phyloP scores from a whole-genome alignment of 2,113 vertebrate genomes.

The Sphaerodactylus townsendi region DNA sequence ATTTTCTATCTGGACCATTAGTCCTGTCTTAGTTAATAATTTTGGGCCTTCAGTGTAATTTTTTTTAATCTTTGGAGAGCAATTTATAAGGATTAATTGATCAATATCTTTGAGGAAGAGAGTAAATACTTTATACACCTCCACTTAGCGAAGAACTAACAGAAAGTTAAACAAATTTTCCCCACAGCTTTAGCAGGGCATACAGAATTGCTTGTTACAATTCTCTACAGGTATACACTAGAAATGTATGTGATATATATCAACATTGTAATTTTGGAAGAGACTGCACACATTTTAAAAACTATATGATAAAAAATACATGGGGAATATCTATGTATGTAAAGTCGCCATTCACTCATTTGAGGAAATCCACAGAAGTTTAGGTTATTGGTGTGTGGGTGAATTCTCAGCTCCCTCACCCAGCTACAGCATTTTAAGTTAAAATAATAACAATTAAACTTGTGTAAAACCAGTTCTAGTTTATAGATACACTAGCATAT shows the following conservation, averaged over 20 bases:
- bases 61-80: slow-evolving; percentile 48
- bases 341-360: neutral
- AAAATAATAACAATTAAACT: neutral
- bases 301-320: neutral
- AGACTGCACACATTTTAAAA: neutral
- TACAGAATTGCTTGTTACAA: neutral
- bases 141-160: slow-evolving; percentile 41
- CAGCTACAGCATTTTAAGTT: too few species aligned
- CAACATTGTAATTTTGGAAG: neutral
- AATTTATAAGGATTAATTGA: slow-evolving; percentile 64
- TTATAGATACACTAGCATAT: neutral
- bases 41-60: slow-evolving; percentile 43
- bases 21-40: slow-evolving; percentile 50
- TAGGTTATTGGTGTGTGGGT: neutral
- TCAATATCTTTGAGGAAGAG: slow-evolving; percentile 53
- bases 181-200: neutral
- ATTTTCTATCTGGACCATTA: slow-evolving; percentile 48
- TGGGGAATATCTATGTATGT: neutral
- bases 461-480: neutral
- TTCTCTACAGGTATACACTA: neutral
- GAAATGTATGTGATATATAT: neutral
- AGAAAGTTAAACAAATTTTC: slow-evolving; percentile 55
- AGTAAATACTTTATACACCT: slow-evolving; percentile 54
- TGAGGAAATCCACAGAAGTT: neutral
- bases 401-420: too few species aligned